Base-by-base conservation (phyloP, 2,797 vertebrate species). In the Enteromius mattozi region DNA sequence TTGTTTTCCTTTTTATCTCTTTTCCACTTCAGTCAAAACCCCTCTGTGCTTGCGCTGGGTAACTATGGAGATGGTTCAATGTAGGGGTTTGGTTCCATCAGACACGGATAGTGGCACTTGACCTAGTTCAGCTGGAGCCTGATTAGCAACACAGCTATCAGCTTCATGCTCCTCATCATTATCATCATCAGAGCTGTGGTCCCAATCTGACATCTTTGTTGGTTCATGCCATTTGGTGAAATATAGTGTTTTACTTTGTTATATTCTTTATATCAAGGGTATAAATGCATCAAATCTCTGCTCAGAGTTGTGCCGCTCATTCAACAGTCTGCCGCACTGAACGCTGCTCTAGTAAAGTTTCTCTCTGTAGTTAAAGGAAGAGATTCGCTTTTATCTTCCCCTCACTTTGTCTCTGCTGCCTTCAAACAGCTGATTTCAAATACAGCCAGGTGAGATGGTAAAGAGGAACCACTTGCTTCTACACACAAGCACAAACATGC, bases 61-160 rank as follows among this genome's bases (percentile, higher is more conserved):
- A 78, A 83, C 82, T 83, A 83, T 83, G 78, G 78, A 80, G 78
- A 86, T 86, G 27, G 40, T 80, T 75, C n/a, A 70, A 27, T 49
- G 51, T 47, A 71, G 40, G 69, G 81, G 69, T 71, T 70, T 68
- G 47, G 77, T 86, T 75, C 69, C 72, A 79, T 76, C 78, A 79
- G 78, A 76, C 49, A 76, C 47, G 82, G 71, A 86, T 63, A 49
- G 63, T 71, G 63, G 86, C 63, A 77, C 82, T 84, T 87, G 82
- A 84, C 86, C 70, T 78, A 86, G 51, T 77, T 83, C 61, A 70
- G 81, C 81, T 51, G 77, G 77, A 83, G 65, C 49, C 63, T 86
- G 81, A 86, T 84, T 76, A 76, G 71, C 77, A 76, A 84, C 74
- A 80, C 70, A 80, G 71, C 78, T 68, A 84, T 83, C 70, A 54